Percentiles rank a stretch among this genome's conserved stretches.
phyloP scores from a whole-genome alignment of 2,888 invertebrate species.

The Mythimna impura region DNA sequence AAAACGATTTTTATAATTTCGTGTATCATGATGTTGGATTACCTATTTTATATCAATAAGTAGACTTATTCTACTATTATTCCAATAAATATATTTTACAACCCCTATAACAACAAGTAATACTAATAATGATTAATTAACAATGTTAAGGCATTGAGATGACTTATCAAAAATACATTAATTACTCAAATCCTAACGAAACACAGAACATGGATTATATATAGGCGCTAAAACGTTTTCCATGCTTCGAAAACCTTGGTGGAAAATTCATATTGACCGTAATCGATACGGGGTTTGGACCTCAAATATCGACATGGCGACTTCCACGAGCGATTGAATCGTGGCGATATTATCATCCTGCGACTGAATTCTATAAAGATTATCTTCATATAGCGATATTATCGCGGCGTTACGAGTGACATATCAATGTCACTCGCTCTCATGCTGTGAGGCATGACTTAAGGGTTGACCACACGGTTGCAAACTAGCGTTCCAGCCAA shows the following conservation, averaged over 20 bases:
- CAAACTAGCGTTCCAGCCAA: too few species aligned
- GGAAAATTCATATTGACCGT: slow-evolving; percentile 24
- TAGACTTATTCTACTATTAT: too few species aligned
- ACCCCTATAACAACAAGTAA: background rate
- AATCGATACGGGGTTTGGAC: slow-evolving; percentile 28
- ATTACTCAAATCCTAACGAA: background rate
- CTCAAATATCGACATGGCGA: slow-evolving; percentile 23
- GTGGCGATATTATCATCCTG: background rate
- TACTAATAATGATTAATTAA: background rate
- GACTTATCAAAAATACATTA: background rate
- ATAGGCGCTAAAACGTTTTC: slow-evolving; percentile 11
- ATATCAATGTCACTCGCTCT: too few species aligned
- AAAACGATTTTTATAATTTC: slow-evolving; percentile 1
- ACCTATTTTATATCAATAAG: too few species aligned
- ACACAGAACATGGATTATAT: background rate
- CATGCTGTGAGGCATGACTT: too few species aligned
- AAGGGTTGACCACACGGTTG: too few species aligned
- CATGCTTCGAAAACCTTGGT: slow-evolving; percentile 4
- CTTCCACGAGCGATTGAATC: background rate
- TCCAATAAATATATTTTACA: too few species aligned
- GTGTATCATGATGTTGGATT: too few species aligned
- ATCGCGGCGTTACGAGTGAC: too few species aligned
- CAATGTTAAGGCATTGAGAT: too few species aligned
- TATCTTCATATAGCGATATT: too few species aligned
- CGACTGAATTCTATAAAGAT: too few species aligned